Percentiles rank a stretch among this genome's conserved stretches.
These are phyloP conservation scores for Axis porcinus DNA, from an alignment of 2,113 vertebrate species.

Conservation along the genomic window DNA sequence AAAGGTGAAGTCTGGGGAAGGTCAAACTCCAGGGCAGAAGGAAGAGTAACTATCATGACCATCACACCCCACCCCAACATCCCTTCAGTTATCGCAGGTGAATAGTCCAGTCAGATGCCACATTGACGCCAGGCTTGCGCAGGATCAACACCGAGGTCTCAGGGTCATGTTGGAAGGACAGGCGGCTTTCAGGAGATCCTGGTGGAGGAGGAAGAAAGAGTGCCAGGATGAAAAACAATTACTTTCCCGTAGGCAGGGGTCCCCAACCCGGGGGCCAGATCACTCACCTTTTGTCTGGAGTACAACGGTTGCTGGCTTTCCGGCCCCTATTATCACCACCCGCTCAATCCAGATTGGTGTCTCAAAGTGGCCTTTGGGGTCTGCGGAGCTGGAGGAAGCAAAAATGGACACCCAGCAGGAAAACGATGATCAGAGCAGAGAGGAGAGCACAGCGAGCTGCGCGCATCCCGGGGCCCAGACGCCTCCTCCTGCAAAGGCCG, in stretches of 20 bases:
- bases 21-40: conserved; percentile 33
- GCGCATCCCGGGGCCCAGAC: not conserved
- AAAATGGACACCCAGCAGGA: not conserved
- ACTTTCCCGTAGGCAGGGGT: not conserved
- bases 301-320: conserved; percentile 81
- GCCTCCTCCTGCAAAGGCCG: not conserved
- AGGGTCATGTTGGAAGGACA: conserved; percentile 88
- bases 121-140: conserved; percentile 88
- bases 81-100: conserved; percentile 81
- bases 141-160: conserved; percentile 86
- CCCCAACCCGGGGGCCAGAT: not conserved
- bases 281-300: conserved; percentile 83
- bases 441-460: not conserved
- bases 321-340: conserved; percentile 86
- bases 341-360: conserved; percentile 88
- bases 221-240: fast-evolving
- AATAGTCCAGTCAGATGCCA: conserved; percentile 87
- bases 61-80: not conserved
- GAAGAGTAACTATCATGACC: not conserved
- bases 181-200: conserved; percentile 81
- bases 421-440: not conserved
- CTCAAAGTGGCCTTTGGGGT: conserved; percentile 82
- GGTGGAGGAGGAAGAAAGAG: not conserved
- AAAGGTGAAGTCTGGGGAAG: conserved; percentile 2
- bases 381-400: conserved; percentile 80